phyloP scores from a whole-genome alignment of 1,140 invertebrate genomes.

The Proales similis region DNA sequence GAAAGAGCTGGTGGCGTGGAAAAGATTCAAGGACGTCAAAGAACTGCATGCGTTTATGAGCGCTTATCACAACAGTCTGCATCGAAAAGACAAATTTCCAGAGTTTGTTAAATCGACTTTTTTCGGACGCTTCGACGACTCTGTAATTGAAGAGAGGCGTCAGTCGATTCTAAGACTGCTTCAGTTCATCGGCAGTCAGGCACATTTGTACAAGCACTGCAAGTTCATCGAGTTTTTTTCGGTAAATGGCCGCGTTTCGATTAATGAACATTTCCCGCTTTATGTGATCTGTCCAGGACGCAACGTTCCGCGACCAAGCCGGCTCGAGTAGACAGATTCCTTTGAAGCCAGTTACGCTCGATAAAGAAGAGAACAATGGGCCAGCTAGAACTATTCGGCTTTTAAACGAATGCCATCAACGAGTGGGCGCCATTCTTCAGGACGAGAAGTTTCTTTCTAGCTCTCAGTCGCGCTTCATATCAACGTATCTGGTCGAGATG shows the following conservation, averaged over 20 bases:
- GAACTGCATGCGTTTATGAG: conserved; percentile 4
- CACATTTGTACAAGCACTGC: conserved; percentile 24
- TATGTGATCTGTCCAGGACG: too few species aligned
- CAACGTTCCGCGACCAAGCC: conserved; percentile 7
- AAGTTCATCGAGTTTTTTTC: conserved; percentile 36
- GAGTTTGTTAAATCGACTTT: conserved; percentile 27
- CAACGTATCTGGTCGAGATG: too few species aligned
- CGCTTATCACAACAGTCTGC: conserved; percentile 15
- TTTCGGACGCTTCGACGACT: conserved; percentile 24
- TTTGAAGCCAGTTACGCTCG: background rate
- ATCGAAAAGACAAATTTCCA: conserved; percentile 33
- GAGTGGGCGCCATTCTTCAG: too few species aligned
- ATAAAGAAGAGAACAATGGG: background rate
- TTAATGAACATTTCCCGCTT: too few species aligned
- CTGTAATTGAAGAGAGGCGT: background rate
- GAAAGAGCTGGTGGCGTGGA: conserved; percentile 30
- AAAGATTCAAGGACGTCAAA: conserved; percentile 25
- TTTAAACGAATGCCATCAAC: too few species aligned
- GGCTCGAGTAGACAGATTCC: background rate
- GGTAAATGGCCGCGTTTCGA: background rate
- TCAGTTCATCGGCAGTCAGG: conserved; percentile 28
- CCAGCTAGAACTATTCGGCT: too few species aligned
- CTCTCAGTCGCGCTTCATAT: too few species aligned
- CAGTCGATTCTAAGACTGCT: background rate
- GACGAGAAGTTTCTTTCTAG: too few species aligned